Evolutionary conservation across 1,140 invertebrate genomes (phyloP).

Genomic region (Drosophila asahinai): DNA sequence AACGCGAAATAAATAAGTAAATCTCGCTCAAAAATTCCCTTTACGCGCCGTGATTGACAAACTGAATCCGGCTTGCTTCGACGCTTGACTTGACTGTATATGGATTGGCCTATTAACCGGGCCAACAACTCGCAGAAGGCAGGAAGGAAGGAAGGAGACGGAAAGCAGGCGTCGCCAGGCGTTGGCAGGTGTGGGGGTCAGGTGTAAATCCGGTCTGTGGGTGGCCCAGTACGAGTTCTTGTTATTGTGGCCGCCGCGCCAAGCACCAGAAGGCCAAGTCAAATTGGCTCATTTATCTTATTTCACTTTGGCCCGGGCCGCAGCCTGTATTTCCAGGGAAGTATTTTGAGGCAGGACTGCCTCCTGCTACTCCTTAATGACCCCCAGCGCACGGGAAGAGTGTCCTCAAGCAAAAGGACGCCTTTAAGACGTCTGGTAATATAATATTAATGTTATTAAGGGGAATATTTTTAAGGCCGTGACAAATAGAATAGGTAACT

Average conservation of each 20-base stretch:
- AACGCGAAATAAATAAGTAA: slow-evolving; percentile 20
- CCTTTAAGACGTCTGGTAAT: slow-evolving; percentile 12
- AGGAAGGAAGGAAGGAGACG: not conserved
- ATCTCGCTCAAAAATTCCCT: slow-evolving; percentile 32
- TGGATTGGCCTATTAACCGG: slow-evolving; percentile 38
- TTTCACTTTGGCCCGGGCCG: slow-evolving; percentile 55
- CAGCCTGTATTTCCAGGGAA: slow-evolving; percentile 8
- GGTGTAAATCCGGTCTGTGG: slow-evolving; percentile 12
- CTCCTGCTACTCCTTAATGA: not conserved
- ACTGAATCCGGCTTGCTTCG: slow-evolving; percentile 21
- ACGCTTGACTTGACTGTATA: slow-evolving; percentile 44
- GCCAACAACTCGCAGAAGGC: not conserved
- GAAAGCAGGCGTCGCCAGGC: too few relatives aligned
- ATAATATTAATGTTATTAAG: not conserved
- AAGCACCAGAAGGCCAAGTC: slow-evolving; percentile 58
- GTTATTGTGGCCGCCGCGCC: slow-evolving; percentile 37
- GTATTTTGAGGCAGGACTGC: slow-evolving; percentile 13
- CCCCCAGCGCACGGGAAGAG: not conserved
- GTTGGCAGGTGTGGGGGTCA: not conserved
- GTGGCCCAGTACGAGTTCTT: slow-evolving; percentile 17
- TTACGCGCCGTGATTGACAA: slow-evolving; percentile 33
- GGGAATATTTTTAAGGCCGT: not conserved
- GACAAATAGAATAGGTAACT: not conserved
- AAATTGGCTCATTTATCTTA: slow-evolving; percentile 80
- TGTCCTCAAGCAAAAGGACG: not conserved